Evolutionary conservation across 2,888 invertebrate genomes (phyloP), one percentile per base, ranked within the genome.

Genomic region (Polyommatus iphigenia): DNA sequence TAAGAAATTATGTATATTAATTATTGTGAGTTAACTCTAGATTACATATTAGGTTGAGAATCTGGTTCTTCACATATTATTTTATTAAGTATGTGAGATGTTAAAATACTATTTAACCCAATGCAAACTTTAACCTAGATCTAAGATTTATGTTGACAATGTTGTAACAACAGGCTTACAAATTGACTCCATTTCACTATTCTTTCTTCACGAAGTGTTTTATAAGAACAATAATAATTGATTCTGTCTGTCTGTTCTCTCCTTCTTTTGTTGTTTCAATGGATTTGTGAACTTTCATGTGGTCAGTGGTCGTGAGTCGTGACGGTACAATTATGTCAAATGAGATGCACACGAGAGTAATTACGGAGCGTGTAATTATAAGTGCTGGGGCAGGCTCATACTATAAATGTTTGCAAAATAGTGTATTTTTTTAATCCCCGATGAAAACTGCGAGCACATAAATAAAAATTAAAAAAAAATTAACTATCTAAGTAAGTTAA

Each of bases 271-370:
- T 67, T 29, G 6, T 29, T 67, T 29, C 15, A 7, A 62, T 18
- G 3, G 18, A 18, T 32, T 67, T 32, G 67, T 29, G 67, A 67
- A 67, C 67, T 67, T 67, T 67, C 29, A 29, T 67, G 32, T 67
- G 67, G 67, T 67, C 18, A 67, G 20, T 24, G 10, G 67, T 67
- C 67, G 29, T 67, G 29, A 67, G 67, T 67, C 32, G 67, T 29
- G 29, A 15, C 67, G 67, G 67, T 67, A 67, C 67, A 67, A 15
- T 67, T 67, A 67, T 29, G 67, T 67, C 67, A 67, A 67, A 67
- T 67, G 67, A 32, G 67, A 67, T 67, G 67, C 67, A 67, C 15
- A 67, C 67, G 67, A 67, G 67, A 67, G 29, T 67, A 18, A 67
- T 67, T 67, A 67, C 29, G 24, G 32, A 7, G 67, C 67, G 67